A percentile compares a stretch with the other conserved stretches of the same genome.
Conservation (phyloP, 2,797 vertebrate genomes). For the Smutsia gigantea region DNA sequence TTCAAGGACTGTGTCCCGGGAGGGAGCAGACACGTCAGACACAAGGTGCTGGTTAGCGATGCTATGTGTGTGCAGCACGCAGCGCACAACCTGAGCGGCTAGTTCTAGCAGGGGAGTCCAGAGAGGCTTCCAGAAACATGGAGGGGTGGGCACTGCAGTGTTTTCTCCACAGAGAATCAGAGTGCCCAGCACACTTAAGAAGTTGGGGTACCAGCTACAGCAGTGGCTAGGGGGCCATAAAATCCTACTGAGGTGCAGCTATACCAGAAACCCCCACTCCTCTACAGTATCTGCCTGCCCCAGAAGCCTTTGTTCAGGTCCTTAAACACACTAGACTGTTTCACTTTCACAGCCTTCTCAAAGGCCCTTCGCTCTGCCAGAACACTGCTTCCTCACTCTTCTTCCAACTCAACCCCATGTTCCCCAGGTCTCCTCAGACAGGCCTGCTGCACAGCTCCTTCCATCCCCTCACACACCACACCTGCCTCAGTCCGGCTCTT, state of each 20-base stretch:
- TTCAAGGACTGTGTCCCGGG: neutral
- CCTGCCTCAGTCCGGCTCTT: neutral
- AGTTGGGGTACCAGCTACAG: neutral
- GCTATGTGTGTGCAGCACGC: neutral
- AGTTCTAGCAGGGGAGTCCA: neutral
- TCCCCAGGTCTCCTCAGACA: neutral
- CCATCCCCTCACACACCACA: no score
- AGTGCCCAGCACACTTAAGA: neutral
- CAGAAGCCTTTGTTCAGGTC: neutral
- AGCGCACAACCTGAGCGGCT: neutral
- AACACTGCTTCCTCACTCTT: neutral
- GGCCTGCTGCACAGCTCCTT: rapidly evolving
- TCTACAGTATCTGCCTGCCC: neutral
- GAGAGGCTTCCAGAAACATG: neutral
- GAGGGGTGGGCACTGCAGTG: neutral
- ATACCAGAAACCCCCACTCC: neutral
- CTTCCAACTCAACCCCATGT: neutral
- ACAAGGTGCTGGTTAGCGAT: neutral
- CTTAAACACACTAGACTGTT: neutral
- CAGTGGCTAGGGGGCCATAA: neutral
- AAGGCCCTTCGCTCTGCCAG: neutral
- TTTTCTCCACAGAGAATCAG: neutral
- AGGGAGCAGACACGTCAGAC: neutral
- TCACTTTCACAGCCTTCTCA: neutral
- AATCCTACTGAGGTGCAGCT: neutral